These are phyloP conservation scores for Pseudorectes ferrugineus DNA, from an alignment of 2,113 vertebrate genomes.

Conservation along the genomic window DNA sequence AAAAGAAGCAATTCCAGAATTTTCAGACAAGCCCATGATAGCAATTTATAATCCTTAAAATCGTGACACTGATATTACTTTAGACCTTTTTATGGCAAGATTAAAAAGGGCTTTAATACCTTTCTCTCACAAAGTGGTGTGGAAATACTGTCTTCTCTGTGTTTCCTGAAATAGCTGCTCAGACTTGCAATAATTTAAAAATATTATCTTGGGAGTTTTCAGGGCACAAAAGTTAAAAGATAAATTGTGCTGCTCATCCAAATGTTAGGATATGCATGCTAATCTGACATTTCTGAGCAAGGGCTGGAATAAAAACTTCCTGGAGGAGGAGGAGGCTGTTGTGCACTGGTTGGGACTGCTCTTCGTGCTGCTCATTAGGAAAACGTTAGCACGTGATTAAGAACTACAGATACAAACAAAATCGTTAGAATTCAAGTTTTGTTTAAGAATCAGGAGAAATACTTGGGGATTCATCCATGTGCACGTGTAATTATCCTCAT, in stretches of 20 bases:
- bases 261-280: not conserved
- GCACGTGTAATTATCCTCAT: not conserved
- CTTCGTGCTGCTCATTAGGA: not conserved
- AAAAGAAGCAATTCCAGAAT: not conserved
- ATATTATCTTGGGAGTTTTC: not conserved
- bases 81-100: not conserved
- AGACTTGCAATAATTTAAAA: conserved; percentile 28
- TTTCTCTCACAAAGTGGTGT: not conserved
- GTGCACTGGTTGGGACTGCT: not conserved
- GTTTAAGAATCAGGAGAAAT: not conserved
- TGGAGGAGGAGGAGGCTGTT: not conserved
- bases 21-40: not conserved
- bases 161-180: not conserved
- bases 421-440: not conserved
- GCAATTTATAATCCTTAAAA: not conserved
- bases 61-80: not conserved
- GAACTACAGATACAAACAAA: not conserved
- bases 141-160: not conserved
- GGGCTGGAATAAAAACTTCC: conserved; percentile 3
- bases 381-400: not conserved
- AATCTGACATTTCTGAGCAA: conserved; percentile 30
- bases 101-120: not conserved
- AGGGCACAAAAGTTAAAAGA: not conserved
- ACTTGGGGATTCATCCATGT: not conserved
- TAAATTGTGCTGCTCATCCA: not conserved